Evolutionary conservation across 2,888 invertebrate genomes (phyloP), one percentile per base, ranked within the genome.

Genomic region (Drosophila longiperda): DNA sequence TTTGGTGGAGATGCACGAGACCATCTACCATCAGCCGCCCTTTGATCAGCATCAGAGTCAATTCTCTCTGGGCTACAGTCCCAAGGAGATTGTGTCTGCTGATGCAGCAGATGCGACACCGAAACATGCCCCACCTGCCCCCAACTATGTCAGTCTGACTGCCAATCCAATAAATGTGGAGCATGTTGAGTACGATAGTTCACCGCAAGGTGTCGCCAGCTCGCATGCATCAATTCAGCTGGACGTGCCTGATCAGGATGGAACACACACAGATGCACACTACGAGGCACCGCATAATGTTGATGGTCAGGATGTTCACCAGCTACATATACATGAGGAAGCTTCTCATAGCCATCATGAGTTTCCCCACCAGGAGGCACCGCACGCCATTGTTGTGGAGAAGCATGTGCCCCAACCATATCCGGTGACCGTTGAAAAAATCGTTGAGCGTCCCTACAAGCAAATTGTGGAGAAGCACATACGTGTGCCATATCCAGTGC

Each of bases 391-490:
- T n/a, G 58, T 67, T 11, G 93, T 94, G 1, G 94, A 94, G 15
- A 93, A 94, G 77, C 88, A 92, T 34, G 92, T 94, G 0, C 92
- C 78, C 3, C 93, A 0, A 33, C 79, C 94, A 93, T 95, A 89
- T n/a, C 66, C 83, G 0, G 83, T 80, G 23, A 76, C 76, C 74
- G 95, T 93, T 9, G 83, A 90, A 26, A 91, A 85, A 45, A 80
- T 84, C 70, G 93, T 94, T 45, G 93, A 93, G 58, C 91, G 94
- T 3, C 95, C 95, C 0, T 94, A 94, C 53, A 82, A 88, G 5
- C 81, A 91, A 50, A 78, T 95, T 1, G 92, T 95, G 2, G 94
- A 95, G 73, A 94, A 94, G 71, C 94, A 92, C 63, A 91, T 92
- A 17, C 91, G 91, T 3, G 86, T 94, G 6, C 86, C 94, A 93